These are phyloP conservation scores for Syngnathus floridae DNA, from an alignment of 2,113 vertebrate species.

Conservation along the genomic window DNA sequence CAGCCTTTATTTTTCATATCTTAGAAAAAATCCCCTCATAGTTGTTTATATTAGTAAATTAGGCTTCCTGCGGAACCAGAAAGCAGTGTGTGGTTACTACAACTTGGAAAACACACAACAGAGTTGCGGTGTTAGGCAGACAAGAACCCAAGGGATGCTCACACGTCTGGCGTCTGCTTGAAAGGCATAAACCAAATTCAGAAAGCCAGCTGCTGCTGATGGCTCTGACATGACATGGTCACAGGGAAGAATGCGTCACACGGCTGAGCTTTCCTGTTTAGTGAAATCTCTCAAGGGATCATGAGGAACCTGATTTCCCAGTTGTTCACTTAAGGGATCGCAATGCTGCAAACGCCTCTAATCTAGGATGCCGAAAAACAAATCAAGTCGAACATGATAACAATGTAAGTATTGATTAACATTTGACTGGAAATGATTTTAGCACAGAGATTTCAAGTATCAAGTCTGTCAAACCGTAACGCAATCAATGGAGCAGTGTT, in stretches of 20 bases:
- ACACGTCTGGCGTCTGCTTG: conserved; percentile 53
- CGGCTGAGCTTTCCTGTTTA: conserved; percentile 22
- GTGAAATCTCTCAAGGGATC: conserved; percentile 19
- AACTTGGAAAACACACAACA: conserved; percentile 39
- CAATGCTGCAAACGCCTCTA: conserved; percentile 28
- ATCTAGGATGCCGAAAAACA: conserved; percentile 26
- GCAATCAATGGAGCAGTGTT: background rate
- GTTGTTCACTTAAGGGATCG: conserved; percentile 32
- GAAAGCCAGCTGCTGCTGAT: conserved; percentile 51
- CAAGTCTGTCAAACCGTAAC: conserved; percentile 18
- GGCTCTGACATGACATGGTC: conserved; percentile 35
- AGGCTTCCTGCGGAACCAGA: conserved; percentile 30
- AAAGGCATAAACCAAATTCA: conserved; percentile 50
- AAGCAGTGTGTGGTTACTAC: conserved; percentile 30
- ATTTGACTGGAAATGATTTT: conserved; percentile 32
- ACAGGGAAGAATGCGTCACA: conserved; percentile 29
- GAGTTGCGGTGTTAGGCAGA: conserved; percentile 30
- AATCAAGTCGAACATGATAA: conserved; percentile 32
- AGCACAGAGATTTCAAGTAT: conserved; percentile 16
- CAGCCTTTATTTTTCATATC: background rate
- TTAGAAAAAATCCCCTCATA: conserved; percentile 1
- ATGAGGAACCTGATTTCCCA: conserved; percentile 40
- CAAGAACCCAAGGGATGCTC: conserved; percentile 34
- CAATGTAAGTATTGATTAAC: conserved; percentile 29
- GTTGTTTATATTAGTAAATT: conserved; percentile 24